Evolutionary conservation across 2,797 vertebrate genomes (phyloP), one percentile per base, ranked within the genome.

Genomic region (Takifugu ocellatus): DNA sequence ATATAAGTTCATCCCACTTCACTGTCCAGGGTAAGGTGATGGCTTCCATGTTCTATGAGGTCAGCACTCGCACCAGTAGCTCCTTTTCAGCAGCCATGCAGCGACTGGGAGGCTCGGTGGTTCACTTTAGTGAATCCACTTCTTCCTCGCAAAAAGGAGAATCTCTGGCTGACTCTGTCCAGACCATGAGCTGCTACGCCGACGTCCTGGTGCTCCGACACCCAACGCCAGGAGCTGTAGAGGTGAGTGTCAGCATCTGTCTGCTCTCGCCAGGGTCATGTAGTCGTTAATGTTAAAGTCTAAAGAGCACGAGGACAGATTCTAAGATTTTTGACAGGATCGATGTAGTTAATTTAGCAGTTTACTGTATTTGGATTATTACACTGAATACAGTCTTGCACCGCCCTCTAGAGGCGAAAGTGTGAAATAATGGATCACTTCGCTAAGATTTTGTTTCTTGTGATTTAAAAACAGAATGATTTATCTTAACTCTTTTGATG

Each of bases 11-110:
- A 29, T 29, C 27, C 27, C 27, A 5, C 27, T 33, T 33, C 3
- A 0, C 33, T 26, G 0, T 44, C 0, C 81, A 98, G 96, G 96
- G 96, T 1, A 96, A 94, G 29, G 94, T 99, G 66, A 98, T 98
- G 97, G 97, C 94, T 0, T 96, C 92, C 81, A 97, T 99, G 95
- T 99, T 98, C 87, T 99, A 95, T 0, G 96, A 98, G 73, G 97
- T 91, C 2, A 99, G 97, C 92, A 99, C 96, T 0, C 91, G 96
- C 44, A 99, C 97, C 84, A 95, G 94, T 83, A 98, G 94, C 86
- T 98, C 96, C 47, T 98, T 99, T 0, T 84, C 94, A 0, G 94
- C 96, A 0, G 96, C 97, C 77, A 99, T 99, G 97, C 94, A 90
- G 79, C 93, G 97, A 0, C 88, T 99, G 1, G 97, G 97, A 0